Evolutionary conservation across 35 echinoderm and acorn worm genomes (phyloP).

Genomic region (Ptychodera flava): DNA sequence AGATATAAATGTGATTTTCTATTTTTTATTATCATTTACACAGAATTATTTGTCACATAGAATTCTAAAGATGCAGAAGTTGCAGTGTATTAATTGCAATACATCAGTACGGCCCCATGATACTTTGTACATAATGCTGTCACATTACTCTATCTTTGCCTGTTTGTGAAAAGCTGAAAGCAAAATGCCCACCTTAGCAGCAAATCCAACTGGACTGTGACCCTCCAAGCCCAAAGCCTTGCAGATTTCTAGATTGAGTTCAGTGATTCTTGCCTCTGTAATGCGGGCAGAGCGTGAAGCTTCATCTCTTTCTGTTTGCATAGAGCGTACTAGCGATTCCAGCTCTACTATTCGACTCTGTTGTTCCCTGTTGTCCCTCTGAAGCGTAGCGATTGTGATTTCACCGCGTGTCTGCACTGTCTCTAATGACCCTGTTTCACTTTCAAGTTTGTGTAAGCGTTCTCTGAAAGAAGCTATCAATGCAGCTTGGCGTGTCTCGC

Average conservation of each 20-base stretch:
- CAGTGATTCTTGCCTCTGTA: constrained; percentile 33
- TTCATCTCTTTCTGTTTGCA: constrained; percentile 64
- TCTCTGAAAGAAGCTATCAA: constrained; percentile 53
- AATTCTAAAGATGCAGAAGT: no score
- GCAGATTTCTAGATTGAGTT: background rate
- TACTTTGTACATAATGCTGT: no score
- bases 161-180: no score
- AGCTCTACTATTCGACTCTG: constrained; percentile 74
- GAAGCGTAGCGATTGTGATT: constrained; percentile 69
- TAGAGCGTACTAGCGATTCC: constrained; percentile 63
- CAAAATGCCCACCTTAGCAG: constrained; percentile 13
- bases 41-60: no score
- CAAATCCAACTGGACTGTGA: constrained; percentile 36
- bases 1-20: no score
- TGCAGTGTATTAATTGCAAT: no score
- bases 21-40: no score
- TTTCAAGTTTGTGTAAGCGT: constrained; percentile 52
- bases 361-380: constrained; percentile 68
- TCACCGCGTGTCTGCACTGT: constrained; percentile 38
- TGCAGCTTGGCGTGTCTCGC: constrained; percentile 42
- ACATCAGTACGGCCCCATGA: no score
- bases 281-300: constrained; percentile 42
- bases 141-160: no score
- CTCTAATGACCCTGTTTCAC: background rate
- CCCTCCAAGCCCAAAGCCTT: constrained; percentile 3